A percentile compares a stretch with the other conserved stretches of the same genome.
phyloP scores from a whole-genome alignment of 2,797 vertebrate species.

The Lerista edwardsae region DNA sequence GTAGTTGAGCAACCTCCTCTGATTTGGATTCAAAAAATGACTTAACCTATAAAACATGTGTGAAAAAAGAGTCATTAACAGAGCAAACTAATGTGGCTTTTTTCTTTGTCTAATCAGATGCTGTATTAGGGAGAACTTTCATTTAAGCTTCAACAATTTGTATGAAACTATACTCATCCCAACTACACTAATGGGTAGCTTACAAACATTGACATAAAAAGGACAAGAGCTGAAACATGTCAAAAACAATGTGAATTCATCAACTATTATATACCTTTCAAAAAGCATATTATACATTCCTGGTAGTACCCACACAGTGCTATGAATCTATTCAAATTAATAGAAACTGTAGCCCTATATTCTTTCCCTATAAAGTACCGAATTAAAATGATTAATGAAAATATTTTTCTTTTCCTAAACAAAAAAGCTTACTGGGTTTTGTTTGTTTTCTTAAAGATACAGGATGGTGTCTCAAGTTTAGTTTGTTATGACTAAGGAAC shows the following conservation, averaged over 20 bases:
- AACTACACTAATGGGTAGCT: background rate
- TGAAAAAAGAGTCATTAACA: background rate
- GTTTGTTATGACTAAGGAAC: too few species aligned
- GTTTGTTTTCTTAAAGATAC: too few species aligned
- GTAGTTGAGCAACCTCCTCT: slow-evolving; percentile 85
- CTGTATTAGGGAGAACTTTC: background rate
- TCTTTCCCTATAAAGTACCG: background rate
- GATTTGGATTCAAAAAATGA: slow-evolving; percentile 88
- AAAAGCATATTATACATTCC: too few species aligned
- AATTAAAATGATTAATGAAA: too few species aligned
- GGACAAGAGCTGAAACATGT: background rate
- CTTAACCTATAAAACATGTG: slow-evolving; percentile 78
- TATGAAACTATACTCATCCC: background rate
- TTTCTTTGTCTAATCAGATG: background rate
- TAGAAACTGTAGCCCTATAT: background rate
- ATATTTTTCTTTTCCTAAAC: too few species aligned
- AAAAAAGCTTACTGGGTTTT: too few species aligned
- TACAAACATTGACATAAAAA: background rate
- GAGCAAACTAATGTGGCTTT: background rate
- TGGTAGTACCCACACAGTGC: background rate
- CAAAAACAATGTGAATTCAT: background rate
- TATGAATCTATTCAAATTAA: background rate
- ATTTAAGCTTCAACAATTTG: background rate
- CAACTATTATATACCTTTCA: background rate
- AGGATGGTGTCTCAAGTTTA: too few species aligned